Evolutionary conservation across 2,113 vertebrate genomes (phyloP).

Genomic region (Cranoglanis bouderius): DNA sequence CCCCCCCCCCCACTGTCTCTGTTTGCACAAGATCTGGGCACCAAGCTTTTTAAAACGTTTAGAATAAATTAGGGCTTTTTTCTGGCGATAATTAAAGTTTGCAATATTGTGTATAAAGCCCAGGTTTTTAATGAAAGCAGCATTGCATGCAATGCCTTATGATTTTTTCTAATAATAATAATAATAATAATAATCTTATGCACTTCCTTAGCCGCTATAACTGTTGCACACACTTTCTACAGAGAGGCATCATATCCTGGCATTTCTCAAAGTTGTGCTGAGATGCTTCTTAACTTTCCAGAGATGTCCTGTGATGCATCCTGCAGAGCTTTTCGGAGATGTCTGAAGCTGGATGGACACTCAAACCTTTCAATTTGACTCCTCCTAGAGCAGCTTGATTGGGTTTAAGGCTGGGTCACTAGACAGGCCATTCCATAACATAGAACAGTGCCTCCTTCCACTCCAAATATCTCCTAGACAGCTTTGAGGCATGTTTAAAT

Average conservation of each 20-base stretch:
- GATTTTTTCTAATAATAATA: background rate
- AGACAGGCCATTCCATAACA: background rate
- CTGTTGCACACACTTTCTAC: background rate
- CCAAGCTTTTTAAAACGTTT: background rate
- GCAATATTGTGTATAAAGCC: background rate
- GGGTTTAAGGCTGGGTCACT: constrained; percentile 20
- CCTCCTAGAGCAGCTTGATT: background rate
- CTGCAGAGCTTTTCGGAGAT: background rate
- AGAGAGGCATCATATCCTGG: background rate
- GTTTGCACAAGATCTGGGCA: background rate
- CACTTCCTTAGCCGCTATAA: background rate
- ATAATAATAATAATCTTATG: background rate
- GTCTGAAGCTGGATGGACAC: background rate
- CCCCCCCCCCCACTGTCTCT: background rate
- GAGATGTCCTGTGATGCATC: background rate
- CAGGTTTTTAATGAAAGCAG: background rate
- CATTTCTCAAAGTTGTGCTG: background rate
- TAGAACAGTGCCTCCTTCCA: background rate
- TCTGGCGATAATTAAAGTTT: background rate
- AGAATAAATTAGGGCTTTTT: background rate
- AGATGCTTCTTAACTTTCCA: constrained; percentile 2
- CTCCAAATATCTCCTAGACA: background rate
- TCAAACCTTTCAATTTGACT: constrained; percentile 12
- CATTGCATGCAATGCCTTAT: background rate
- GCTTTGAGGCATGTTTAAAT: background rate